A percentile compares a stretch with the other conserved stretches of the same genome.
Conservation (phyloP, 1,140 invertebrate genomes). For the Drosophila sechellia region DNA sequence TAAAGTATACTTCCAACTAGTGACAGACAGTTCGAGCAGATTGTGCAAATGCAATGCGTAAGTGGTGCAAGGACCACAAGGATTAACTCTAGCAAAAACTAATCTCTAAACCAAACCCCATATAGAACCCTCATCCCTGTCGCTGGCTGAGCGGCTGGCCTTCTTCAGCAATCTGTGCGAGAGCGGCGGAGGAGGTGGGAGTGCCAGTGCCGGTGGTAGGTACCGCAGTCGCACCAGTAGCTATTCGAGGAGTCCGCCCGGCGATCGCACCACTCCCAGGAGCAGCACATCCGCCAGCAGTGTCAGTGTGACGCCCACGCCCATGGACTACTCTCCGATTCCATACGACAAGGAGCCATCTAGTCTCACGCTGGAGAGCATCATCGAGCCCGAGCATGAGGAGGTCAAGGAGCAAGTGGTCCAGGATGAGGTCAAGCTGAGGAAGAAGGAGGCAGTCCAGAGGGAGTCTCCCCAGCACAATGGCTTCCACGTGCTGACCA, state of each 20-base stretch:
- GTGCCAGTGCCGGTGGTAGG: conserved; percentile 10
- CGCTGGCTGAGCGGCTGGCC: conserved; percentile 75
- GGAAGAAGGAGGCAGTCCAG: neutral
- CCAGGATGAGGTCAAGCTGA: neutral
- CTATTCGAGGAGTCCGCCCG: conserved; percentile 62
- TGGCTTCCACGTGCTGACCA: conserved; percentile 40
- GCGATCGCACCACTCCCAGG: conserved; percentile 56
- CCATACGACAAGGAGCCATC: conserved; percentile 24
- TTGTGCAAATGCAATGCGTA: conserved; percentile 62
- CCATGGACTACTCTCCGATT: conserved; percentile 62
- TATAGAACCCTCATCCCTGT: conserved; percentile 77
- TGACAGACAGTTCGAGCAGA: conserved; percentile 1
- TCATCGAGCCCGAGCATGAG: conserved; percentile 19
- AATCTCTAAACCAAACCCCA: conserved; percentile 4
- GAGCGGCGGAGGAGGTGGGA: conserved; percentile 34
- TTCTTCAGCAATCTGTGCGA: conserved; percentile 78
- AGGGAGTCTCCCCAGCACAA: conserved; percentile 17
- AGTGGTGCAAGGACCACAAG: conserved; percentile 24
- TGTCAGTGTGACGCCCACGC: conserved; percentile 64
- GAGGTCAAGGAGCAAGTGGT: conserved; percentile 1
- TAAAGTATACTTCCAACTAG: neutral
- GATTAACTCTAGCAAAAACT: neutral
- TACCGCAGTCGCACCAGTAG: conserved; percentile 54
- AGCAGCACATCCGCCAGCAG: conserved; percentile 67
- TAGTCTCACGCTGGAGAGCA: conserved; percentile 45